A percentile compares a stretch with the other conserved stretches of the same genome.
phyloP scores from a whole-genome alignment of 2,113 vertebrate genomes.

The Salminus brasiliensis region DNA sequence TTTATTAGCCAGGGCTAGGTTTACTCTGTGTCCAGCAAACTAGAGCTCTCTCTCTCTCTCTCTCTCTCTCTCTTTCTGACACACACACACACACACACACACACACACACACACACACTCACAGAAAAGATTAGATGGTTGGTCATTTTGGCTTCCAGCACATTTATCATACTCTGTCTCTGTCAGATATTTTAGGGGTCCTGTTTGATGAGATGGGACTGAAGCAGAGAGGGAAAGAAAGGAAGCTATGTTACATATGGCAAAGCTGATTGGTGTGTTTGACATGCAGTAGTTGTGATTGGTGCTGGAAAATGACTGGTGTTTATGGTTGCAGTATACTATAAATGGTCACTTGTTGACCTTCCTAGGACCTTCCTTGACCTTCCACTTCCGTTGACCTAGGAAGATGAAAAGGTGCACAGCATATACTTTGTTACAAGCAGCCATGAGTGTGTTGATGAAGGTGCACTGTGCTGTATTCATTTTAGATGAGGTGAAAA shows the following conservation, averaged over 20 bases:
- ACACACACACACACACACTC: constrained; percentile 4
- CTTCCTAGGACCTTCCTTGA: too few species aligned
- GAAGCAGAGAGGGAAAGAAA: neutral
- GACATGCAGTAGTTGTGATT: neutral
- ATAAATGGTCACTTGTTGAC: too few species aligned
- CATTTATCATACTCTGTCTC: constrained; percentile 21
- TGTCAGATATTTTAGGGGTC: constrained; percentile 19
- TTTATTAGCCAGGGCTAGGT: neutral
- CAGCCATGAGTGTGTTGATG: too few species aligned
- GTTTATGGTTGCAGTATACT: neutral
- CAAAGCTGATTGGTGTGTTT: neutral
- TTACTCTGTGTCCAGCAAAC: neutral
- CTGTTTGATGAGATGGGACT: neutral
- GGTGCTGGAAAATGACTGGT: neutral
- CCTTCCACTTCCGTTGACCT: too few species aligned
- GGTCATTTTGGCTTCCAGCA: neutral
- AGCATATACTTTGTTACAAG: too few species aligned
- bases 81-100: neutral
- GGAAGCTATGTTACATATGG: neutral
- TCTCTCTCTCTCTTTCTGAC: constrained; percentile 6
- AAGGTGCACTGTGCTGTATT: too few species aligned
- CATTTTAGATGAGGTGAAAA: too few species aligned
- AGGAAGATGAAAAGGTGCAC: too few species aligned
- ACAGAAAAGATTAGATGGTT: neutral
- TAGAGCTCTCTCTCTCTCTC: neutral